These are phyloP conservation scores for Nomada fabriciana DNA, from an alignment of 2,888 invertebrate genomes.

Conservation along the genomic window DNA sequence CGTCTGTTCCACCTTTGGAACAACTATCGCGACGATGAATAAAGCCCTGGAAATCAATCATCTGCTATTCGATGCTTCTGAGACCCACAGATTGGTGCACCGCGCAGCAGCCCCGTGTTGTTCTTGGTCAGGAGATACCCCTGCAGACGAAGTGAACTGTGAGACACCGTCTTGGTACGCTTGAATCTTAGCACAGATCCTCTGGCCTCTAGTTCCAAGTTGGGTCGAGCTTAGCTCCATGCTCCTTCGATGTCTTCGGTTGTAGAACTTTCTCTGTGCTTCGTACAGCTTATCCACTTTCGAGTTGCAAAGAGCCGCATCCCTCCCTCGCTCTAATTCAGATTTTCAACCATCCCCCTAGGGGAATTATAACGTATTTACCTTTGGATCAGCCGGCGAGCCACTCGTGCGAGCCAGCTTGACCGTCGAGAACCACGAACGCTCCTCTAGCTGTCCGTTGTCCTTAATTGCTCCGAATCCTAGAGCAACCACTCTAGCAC, in stretches of 20 bases:
- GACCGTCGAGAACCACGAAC: neutral
- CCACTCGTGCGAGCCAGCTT: neutral
- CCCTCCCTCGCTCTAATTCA: neutral
- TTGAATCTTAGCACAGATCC: slow-evolving; percentile 5
- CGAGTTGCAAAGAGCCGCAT: neutral
- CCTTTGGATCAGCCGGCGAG: slow-evolving; percentile 2
- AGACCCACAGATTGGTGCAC: neutral
- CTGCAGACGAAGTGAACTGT: neutral
- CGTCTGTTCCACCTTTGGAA: neutral
- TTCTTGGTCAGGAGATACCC: slow-evolving; percentile 14
- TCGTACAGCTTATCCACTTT: slow-evolving; percentile 10
- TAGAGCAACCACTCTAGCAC: slow-evolving; percentile 16
- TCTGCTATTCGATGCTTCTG: neutral
- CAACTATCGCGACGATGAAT: neutral
- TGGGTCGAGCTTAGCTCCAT: neutral
- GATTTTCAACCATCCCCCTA: neutral
- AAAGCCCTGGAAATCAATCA: neutral
- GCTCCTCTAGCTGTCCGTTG: slow-evolving; percentile 21
- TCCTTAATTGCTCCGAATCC: slow-evolving; percentile 41
- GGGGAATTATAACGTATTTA: slow-evolving; percentile 28
- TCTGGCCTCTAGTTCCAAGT: slow-evolving; percentile 11
- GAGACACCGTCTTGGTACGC: neutral
- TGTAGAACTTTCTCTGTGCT: slow-evolving; percentile 3
- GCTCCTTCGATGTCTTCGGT: neutral
- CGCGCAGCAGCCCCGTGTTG: neutral